Evolutionary conservation across 2,113 vertebrate species (phyloP).

Genomic region (Formicarius rufipectus): DNA sequence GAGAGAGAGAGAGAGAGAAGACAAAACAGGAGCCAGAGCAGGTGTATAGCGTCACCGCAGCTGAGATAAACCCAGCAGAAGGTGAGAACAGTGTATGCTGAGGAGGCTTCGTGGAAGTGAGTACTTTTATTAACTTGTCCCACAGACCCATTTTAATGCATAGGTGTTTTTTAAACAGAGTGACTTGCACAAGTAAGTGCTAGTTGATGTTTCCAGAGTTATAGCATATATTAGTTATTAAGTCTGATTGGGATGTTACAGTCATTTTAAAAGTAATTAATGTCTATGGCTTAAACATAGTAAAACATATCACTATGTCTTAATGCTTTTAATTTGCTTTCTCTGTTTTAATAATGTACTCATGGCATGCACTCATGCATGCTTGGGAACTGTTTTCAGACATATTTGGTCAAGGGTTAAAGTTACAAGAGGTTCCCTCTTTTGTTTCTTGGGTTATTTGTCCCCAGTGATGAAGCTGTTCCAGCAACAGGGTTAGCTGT

Average conservation of each 20-base stretch:
- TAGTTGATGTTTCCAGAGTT: not conserved
- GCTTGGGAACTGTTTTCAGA: not conserved
- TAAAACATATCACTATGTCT: not conserved
- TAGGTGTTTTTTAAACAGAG: not conserved
- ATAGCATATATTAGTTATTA: not conserved
- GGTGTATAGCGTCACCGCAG: not conserved
- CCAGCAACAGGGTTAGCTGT: not conserved
- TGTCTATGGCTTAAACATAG: not conserved
- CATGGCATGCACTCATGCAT: not conserved
- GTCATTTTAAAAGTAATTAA: not conserved
- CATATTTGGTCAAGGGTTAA: not conserved
- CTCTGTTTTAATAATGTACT: not conserved
- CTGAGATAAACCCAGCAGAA: not conserved
- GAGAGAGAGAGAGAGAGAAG: not conserved
- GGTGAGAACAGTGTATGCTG: not conserved
- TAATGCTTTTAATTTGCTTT: not conserved
- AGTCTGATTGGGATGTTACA: not conserved
- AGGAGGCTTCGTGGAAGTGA: not conserved
- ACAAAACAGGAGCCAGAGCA: not conserved
- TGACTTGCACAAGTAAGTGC: not conserved
- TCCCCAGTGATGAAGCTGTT: not conserved
- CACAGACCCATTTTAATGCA: not conserved
- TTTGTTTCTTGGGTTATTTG: not conserved
- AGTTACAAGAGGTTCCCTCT: not conserved
- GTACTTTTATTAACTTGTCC: not conserved